Evolutionary conservation across 2,113 vertebrate species (phyloP).

Genomic region (Dolichallabes microphthalmus): DNA sequence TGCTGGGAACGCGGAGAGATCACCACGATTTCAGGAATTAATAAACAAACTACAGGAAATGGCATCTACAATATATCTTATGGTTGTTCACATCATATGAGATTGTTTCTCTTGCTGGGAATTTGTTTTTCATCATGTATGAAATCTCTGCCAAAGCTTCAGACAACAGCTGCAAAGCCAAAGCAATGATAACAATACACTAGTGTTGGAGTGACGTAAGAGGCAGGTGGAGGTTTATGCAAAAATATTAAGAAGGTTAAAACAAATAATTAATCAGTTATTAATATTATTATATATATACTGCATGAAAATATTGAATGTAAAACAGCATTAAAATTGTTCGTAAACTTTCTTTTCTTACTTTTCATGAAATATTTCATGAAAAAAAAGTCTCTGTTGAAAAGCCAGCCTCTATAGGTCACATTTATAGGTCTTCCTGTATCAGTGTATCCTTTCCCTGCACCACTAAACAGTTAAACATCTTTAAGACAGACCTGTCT

Average conservation of each 20-base stretch:
- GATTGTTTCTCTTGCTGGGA: background rate
- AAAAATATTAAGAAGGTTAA: background rate
- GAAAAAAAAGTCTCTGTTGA: background rate
- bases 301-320: background rate
- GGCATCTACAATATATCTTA: background rate
- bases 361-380: background rate
- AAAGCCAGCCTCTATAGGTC: background rate
- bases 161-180: background rate
- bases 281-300: background rate
- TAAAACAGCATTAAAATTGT: background rate
- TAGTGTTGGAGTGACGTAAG: background rate
- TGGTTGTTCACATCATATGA: background rate
- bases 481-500: constrained; percentile 63
- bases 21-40: background rate
- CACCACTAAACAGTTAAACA: background rate
- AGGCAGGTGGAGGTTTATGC: background rate
- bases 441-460: background rate
- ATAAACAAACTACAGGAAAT: constrained; percentile 9
- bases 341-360: background rate
- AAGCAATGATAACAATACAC: background rate
- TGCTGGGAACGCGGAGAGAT: background rate
- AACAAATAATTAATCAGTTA: background rate
- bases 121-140: background rate
- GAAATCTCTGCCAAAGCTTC: background rate
- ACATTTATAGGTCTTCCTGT: background rate